Percentiles rank a stretch among this genome's conserved stretches.
phyloP scores from a whole-genome alignment of 2,888 invertebrate genomes.

The Scaptomyza cyrtandrae region DNA sequence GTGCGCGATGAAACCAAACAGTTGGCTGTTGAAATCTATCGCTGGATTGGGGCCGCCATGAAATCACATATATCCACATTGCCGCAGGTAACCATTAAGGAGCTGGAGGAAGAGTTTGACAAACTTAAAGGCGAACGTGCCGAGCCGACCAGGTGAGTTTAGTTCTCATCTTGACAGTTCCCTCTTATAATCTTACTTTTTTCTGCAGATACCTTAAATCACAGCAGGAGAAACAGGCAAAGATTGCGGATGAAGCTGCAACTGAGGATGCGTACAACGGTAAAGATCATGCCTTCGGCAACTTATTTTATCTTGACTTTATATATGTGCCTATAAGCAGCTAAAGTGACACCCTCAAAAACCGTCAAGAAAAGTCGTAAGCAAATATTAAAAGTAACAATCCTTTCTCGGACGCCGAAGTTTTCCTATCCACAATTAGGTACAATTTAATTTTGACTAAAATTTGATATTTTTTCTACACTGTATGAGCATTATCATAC shows the following conservation, averaged over 20 bases:
- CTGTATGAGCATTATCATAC: not conserved
- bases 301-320: conserved; percentile 1
- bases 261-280: conserved; percentile 84
- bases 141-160: conserved; percentile 79
- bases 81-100: conserved; percentile 95
- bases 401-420: conserved; percentile 5
- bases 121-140: conserved; percentile 86
- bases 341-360: conserved; percentile 1
- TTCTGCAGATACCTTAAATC: conserved; percentile 82
- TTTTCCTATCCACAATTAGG: conserved; percentile 19
- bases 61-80: conserved; percentile 93
- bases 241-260: conserved; percentile 83
- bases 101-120: conserved; percentile 94
- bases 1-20: conserved; percentile 97
- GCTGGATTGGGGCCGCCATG: conserved; percentile 93
- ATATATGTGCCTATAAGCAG: conserved; percentile 26
- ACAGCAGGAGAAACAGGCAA: conserved; percentile 84
- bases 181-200: not conserved
- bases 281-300: conserved; percentile 45
- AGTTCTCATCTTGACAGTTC: rapidly evolving
- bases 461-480: not conserved
- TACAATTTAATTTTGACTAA: conserved; percentile 13
- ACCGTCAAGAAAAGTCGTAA: conserved; percentile 29
- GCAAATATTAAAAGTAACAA: conserved; percentile 5
- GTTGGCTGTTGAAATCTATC: conserved; percentile 96